Evolutionary conservation across 92 coral and sea anemone species (phyloP).

Genomic region (Porites lobata): DNA sequence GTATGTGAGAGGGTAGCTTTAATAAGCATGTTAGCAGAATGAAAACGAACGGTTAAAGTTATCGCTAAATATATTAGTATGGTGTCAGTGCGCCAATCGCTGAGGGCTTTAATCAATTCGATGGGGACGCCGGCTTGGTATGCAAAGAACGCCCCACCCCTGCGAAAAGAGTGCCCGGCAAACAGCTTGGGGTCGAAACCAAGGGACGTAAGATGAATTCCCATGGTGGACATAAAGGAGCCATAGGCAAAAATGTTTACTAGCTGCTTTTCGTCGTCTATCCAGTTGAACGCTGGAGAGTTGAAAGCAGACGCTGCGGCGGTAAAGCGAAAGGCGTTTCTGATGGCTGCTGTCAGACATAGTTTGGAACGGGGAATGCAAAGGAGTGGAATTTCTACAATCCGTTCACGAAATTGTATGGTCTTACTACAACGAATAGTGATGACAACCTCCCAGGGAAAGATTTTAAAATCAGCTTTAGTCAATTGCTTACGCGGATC

Average conservation of each 20-base stretch:
- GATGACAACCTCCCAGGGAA: not conserved
- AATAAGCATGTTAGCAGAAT: too few species aligned
- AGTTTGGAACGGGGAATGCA: not conserved
- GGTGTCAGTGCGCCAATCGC: not conserved
- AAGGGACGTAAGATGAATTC: not conserved
- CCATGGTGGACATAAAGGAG: too few species aligned
- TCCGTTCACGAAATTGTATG: not conserved
- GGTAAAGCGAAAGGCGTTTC: not conserved
- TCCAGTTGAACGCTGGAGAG: too few species aligned
- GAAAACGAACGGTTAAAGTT: too few species aligned
- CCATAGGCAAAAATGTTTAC: too few species aligned
- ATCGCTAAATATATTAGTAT: not conserved
- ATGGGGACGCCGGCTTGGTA: too few species aligned
- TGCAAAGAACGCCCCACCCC: not conserved
- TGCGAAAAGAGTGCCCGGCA: not conserved
- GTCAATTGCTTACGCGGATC: not conserved
- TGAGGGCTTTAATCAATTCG: not conserved
- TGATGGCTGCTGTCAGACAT: not conserved
- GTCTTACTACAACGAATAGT: slow-evolving; percentile 29
- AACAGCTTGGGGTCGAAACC: not conserved
- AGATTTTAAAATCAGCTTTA: not conserved
- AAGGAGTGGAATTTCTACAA: not conserved
- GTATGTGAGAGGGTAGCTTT: too few species aligned
- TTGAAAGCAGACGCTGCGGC: not conserved
- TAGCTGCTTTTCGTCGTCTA: too few species aligned